Conservation (phyloP, 2,797 vertebrate genomes). For the Crenuchus spilurus region DNA sequence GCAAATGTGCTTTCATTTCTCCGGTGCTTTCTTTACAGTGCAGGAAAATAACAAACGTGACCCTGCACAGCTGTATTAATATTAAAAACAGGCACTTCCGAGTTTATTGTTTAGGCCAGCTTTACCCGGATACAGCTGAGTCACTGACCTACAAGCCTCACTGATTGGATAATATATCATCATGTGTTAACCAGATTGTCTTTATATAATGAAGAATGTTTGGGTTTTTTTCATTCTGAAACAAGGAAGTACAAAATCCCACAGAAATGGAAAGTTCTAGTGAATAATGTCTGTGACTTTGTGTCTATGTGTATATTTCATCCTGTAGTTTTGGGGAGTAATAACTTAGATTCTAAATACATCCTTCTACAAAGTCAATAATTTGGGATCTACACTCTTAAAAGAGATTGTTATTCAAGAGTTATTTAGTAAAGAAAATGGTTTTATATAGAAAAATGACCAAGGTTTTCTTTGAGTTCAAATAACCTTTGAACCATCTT, state of each 20-base stretch:
- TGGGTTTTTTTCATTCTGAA: neutral
- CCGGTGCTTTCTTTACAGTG: neutral
- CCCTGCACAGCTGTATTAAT: neutral
- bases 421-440: too few relatives aligned
- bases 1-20: too few relatives aligned
- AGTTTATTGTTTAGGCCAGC: neutral
- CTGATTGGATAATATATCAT: slow-evolving; percentile 9
- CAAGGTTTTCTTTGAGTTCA: too few relatives aligned
- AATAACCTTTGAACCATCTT: too few relatives aligned
- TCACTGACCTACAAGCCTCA: neutral
- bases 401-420: too few relatives aligned
- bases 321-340: too few relatives aligned
- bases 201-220: neutral
- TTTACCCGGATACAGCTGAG: slow-evolving; percentile 35
- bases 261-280: slow-evolving; percentile 7
- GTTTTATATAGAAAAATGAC: too few relatives aligned
- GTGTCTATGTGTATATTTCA: too few relatives aligned
- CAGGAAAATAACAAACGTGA: neutral
- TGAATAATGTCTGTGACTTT: too few relatives aligned
- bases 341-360: too few relatives aligned
- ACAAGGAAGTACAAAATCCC: slow-evolving; percentile 1
- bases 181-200: neutral
- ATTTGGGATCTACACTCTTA: too few relatives aligned
- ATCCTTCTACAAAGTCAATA: too few relatives aligned
- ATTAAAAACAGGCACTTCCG: neutral